phyloP scores from a whole-genome alignment of 1,140 invertebrate genomes.

The Trichoplusia ni region DNA sequence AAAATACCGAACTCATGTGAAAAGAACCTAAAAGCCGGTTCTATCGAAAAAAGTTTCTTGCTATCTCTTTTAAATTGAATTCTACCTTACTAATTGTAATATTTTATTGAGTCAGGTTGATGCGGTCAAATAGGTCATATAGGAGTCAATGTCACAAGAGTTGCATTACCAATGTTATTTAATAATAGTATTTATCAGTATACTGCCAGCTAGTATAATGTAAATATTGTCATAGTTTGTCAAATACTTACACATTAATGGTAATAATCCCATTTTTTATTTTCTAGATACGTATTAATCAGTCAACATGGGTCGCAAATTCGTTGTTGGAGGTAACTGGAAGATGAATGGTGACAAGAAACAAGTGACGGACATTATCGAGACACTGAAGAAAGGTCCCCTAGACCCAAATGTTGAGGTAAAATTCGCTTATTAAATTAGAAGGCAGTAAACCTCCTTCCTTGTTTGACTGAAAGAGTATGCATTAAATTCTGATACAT shows the following conservation, averaged over 20 bases:
- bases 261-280: background rate
- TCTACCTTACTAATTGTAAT: slow-evolving; percentile 6
- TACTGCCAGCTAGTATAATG: too few species aligned
- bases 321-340: slow-evolving; percentile 99
- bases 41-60: too few species aligned
- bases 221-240: too few species aligned
- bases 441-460: too few species aligned
- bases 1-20: too few species aligned
- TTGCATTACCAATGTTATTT: too few species aligned
- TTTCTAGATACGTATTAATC: background rate
- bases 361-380: slow-evolving; percentile 92
- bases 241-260: too few species aligned
- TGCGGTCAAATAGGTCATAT: slow-evolving; percentile 15
- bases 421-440: slow-evolving; percentile 19
- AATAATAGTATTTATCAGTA: too few species aligned
- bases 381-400: slow-evolving; percentile 88
- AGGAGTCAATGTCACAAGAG: background rate
- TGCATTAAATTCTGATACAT: too few species aligned
- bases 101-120: background rate
- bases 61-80: too few species aligned
- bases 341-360: slow-evolving; percentile 90
- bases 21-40: too few species aligned
- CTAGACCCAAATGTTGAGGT: slow-evolving; percentile 92
- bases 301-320: slow-evolving; percentile 90
- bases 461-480: too few species aligned